These are phyloP conservation scores for Axis porcinus DNA, from an alignment of 2,113 vertebrate species.

Conservation along the genomic window DNA sequence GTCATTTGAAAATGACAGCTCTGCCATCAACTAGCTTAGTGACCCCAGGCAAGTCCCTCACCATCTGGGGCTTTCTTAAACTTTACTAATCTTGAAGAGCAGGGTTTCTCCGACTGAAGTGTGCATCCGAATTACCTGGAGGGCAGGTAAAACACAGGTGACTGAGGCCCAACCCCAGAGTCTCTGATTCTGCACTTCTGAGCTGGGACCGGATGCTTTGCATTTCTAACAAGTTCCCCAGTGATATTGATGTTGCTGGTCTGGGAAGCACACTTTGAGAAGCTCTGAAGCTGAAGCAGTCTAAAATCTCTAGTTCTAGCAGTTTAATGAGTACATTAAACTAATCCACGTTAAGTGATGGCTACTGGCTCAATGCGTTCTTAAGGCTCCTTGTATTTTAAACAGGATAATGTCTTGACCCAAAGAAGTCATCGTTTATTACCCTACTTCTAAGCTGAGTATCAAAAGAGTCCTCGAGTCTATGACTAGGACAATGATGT, in stretches of 20 bases:
- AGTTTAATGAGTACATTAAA: neutral
- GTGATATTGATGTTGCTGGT: neutral
- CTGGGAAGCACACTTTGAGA: neutral
- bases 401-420: slow-evolving; percentile 18
- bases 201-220: fast-evolving
- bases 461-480: neutral
- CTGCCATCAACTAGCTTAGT: neutral
- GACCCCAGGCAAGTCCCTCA: neutral
- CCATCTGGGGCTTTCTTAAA: neutral
- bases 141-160: neutral
- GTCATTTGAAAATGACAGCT: neutral
- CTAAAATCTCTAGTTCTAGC: neutral
- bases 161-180: neutral
- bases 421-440: neutral
- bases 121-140: neutral
- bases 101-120: neutral
- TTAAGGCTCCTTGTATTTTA: neutral
- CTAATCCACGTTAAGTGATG: neutral
- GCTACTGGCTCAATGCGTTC: neutral
- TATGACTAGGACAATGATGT: neutral
- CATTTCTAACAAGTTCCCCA: neutral
- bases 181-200: neutral
- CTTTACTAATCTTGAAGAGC: neutral
- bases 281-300: neutral
- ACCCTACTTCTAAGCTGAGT: neutral